Conservation (phyloP, 2,113 vertebrate species). For the Apteryx owenii region DNA sequence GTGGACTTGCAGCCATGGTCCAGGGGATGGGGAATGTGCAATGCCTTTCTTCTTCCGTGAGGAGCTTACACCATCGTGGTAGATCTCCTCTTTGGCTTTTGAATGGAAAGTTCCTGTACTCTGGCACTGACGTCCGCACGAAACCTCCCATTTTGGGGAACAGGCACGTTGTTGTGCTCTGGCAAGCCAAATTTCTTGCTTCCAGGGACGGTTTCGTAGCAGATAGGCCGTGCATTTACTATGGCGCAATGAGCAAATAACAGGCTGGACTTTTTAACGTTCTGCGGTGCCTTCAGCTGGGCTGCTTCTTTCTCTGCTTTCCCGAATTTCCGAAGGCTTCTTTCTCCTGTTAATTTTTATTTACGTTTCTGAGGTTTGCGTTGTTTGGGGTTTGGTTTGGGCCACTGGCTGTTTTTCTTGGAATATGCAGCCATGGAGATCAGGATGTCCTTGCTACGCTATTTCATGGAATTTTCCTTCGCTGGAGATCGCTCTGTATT, state of each 20-base stretch:
- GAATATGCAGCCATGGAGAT: conserved; percentile 41
- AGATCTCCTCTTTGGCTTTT: neutral
- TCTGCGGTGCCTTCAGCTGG: conserved; percentile 62
- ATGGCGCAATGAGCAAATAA: conserved; percentile 48
- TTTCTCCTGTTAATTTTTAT: conserved; percentile 74
- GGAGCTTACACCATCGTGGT: neutral
- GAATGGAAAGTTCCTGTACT: conserved; percentile 2
- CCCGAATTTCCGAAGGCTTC: conserved; percentile 58
- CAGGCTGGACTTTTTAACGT: conserved; percentile 45
- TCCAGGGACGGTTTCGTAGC: conserved; percentile 18
- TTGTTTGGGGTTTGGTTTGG: conserved; percentile 69
- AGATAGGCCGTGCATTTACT: conserved; percentile 21
- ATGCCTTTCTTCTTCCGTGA: neutral
- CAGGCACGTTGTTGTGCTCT: neutral
- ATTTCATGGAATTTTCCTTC: conserved; percentile 73
- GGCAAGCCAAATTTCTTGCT: conserved; percentile 39
- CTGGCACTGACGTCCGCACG: neutral
- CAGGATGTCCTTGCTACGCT: conserved; percentile 58
- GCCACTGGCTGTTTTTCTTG: conserved; percentile 75
- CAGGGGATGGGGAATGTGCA: neutral
- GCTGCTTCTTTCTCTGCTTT: conserved; percentile 39
- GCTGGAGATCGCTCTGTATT: conserved; percentile 59
- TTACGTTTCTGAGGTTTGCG: conserved; percentile 73
- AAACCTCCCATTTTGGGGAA: neutral
- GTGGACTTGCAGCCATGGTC: neutral